phyloP scores from a whole-genome alignment of 2,888 invertebrate species.

The Eulithis prunata region DNA sequence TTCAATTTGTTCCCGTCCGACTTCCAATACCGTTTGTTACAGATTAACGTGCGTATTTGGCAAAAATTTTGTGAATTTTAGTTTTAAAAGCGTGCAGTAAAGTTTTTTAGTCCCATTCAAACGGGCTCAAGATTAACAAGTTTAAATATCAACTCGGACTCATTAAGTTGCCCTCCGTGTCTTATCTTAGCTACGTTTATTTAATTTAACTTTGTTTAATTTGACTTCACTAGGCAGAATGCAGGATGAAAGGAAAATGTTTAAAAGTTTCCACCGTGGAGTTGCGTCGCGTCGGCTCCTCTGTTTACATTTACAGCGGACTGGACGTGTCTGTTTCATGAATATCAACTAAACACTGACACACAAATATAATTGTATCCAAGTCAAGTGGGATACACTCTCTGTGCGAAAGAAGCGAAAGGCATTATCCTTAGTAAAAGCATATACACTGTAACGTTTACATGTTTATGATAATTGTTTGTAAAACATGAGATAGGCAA shows the following conservation, averaged over 20 bases:
- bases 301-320: background rate
- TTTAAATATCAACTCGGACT: slow-evolving; percentile 40
- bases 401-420: too few species aligned
- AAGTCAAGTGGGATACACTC: too few species aligned
- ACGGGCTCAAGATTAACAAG: slow-evolving; percentile 35
- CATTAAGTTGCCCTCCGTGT: slow-evolving; percentile 40
- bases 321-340: too few species aligned
- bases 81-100: slow-evolving; percentile 20
- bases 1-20: slow-evolving; percentile 22
- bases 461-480: background rate
- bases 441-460: background rate
- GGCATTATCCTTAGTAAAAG: background rate
- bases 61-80: slow-evolving; percentile 10
- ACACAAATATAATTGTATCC: too few species aligned
- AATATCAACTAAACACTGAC: too few species aligned
- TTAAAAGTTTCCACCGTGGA: slow-evolving; percentile 19
- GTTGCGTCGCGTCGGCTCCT: background rate
- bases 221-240: slow-evolving; percentile 31
- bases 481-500: background rate
- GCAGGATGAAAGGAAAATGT: slow-evolving; percentile 33
- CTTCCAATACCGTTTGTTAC: slow-evolving; percentile 10
- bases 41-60: background rate
- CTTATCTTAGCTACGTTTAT: slow-evolving; percentile 42
- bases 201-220: slow-evolving; percentile 38
- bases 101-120: slow-evolving; percentile 27